phyloP scores from a whole-genome alignment of 2,797 vertebrate species.

The Bradypus variegatus region DNA sequence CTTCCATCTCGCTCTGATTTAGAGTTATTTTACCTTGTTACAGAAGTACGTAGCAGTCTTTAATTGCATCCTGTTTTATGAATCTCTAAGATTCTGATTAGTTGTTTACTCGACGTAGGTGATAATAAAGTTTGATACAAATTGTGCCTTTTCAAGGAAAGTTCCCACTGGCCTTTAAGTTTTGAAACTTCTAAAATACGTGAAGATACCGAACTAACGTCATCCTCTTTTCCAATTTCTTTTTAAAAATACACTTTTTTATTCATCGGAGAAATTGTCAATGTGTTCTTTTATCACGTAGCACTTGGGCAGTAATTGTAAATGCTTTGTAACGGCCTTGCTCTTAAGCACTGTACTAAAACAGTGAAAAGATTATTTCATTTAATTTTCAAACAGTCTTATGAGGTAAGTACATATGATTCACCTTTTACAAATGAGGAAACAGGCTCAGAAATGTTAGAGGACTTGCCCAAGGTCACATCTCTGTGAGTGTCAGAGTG shows the following conservation, averaged over 20 bases:
- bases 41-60: neutral
- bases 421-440: neutral
- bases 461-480: neutral
- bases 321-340: neutral
- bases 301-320: neutral
- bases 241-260: slow-evolving; percentile 15
- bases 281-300: neutral
- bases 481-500: neutral
- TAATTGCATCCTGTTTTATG: neutral
- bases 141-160: neutral
- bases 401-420: neutral
- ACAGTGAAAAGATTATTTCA: neutral
- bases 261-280: neutral
- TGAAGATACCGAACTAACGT: neutral
- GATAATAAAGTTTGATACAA: slow-evolving; percentile 36
- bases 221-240: neutral
- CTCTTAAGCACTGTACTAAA: neutral
- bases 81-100: neutral
- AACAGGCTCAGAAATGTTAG: neutral
- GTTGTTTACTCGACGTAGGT: neutral
- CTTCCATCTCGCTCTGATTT: neutral
- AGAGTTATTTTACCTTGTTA: neutral
- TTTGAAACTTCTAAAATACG: neutral
- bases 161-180: neutral
- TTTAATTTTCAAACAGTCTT: neutral